Percentiles rank a stretch among this genome's conserved stretches.
These are phyloP conservation scores for Corvus moneduloides DNA, from an alignment of 2,113 vertebrate genomes.

Conservation along the genomic window DNA sequence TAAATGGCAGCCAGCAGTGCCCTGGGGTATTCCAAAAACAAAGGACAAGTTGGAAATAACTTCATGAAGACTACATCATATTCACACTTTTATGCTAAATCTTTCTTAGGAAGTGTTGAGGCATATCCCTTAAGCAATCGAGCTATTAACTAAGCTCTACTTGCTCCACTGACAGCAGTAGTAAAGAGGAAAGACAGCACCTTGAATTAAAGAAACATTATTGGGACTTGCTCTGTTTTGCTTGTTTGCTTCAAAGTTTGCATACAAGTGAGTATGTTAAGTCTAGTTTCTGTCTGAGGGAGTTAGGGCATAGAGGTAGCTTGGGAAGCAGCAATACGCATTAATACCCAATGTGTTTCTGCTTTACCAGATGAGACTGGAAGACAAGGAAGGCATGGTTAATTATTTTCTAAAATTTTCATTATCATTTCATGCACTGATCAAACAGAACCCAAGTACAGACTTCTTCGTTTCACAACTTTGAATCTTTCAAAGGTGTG, in stretches of 20 bases:
- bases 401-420: not conserved
- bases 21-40: not conserved
- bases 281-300: not conserved
- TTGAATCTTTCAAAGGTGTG: not conserved
- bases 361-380: not conserved
- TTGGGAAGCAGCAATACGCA: not conserved
- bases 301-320: not conserved
- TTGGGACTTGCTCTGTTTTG: not conserved
- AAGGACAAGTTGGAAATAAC: not conserved
- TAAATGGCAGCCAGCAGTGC: not conserved
- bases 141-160: not conserved
- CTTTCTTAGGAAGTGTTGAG: not conserved
- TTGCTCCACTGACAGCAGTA: not conserved
- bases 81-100: not conserved
- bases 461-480: not conserved
- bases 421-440: not conserved
- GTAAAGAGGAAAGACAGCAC: not conserved
- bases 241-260: not conserved
- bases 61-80: not conserved
- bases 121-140: accelerated
- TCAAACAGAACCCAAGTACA: not conserved
- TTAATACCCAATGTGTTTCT: not conserved
- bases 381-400: not conserved
- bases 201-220: not conserved
- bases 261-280: not conserved